phyloP scores from a whole-genome alignment of 2,888 invertebrate genomes.

The Volucella inflata region DNA sequence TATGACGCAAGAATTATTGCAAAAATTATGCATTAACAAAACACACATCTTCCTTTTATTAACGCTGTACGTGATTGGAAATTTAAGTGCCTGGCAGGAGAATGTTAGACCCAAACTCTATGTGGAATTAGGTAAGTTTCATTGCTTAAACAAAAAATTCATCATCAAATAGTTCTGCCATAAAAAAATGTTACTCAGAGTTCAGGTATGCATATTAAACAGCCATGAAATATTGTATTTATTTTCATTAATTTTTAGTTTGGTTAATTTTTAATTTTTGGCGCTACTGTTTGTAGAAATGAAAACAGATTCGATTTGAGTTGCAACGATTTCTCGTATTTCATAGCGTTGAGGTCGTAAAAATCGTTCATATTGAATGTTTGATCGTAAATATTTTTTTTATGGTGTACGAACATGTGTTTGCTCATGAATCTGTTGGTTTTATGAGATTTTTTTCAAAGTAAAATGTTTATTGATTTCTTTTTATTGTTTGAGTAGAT shows the following conservation, averaged over 20 bases:
- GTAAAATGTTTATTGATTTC: slow-evolving; percentile 23
- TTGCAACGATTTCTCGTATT: too few species aligned
- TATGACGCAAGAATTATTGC: slow-evolving; percentile 59
- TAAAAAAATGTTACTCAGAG: not conserved
- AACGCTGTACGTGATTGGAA: slow-evolving; percentile 83
- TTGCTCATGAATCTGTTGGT: too few species aligned
- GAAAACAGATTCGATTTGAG: too few species aligned
- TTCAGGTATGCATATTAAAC: not conserved
- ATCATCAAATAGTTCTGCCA: not conserved
- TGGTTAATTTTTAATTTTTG: too few species aligned
- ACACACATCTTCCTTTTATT: slow-evolving; percentile 82
- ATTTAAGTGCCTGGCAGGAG: slow-evolving; percentile 92
- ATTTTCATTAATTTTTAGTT: not conserved
- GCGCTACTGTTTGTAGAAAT: too few species aligned
- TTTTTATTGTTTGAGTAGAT: not conserved
- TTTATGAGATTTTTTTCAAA: not conserved
- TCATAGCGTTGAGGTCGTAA: too few species aligned
- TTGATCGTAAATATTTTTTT: too few species aligned
- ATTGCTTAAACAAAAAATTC: not conserved
- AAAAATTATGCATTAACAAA: slow-evolving; percentile 60
- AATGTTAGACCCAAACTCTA: slow-evolving; percentile 96
- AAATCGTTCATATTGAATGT: too few species aligned
- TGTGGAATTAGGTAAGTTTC: slow-evolving; percentile 93
- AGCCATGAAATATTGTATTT: not conserved
- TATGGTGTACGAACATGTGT: too few species aligned